A percentile compares a stretch with the other conserved stretches of the same genome.
phyloP scores from a whole-genome alignment of 2,888 invertebrate species.

The Andrena praecox region DNA sequence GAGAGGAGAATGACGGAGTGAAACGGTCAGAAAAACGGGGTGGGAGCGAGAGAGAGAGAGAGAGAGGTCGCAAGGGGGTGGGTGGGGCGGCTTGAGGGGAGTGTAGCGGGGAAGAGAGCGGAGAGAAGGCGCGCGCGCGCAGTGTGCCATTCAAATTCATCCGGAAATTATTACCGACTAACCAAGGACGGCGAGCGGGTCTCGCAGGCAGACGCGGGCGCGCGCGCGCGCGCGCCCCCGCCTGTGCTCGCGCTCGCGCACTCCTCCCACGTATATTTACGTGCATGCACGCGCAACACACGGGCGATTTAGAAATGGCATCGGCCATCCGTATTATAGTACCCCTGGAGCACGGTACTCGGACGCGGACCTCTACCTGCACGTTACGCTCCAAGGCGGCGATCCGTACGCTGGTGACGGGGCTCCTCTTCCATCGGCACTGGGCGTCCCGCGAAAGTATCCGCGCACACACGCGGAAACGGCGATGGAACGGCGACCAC shows the following conservation, averaged over 20 bases:
- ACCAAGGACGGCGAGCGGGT: constrained; percentile 76
- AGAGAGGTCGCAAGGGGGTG: neutral
- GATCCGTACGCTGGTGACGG: neutral
- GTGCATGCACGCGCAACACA: constrained; percentile 16
- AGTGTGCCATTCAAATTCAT: constrained; percentile 80
- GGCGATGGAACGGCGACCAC: neutral
- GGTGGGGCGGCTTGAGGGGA: neutral
- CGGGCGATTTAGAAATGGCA: constrained; percentile 40
- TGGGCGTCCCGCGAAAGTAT: constrained; percentile 18
- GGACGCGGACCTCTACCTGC: neutral
- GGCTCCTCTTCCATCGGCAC: neutral
- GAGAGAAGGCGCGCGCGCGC: constrained; percentile 61
- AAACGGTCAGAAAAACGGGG: constrained; percentile 36
- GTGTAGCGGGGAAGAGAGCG: neutral
- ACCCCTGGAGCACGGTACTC: constrained; percentile 16
- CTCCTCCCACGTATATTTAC: constrained; percentile 4
- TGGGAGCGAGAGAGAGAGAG: constrained; percentile 2
- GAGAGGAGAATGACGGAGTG: constrained; percentile 9
- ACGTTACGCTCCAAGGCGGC: neutral
- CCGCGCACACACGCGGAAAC: constrained; percentile 41
- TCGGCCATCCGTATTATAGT: constrained; percentile 6
- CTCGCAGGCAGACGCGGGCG: constrained; percentile 38
- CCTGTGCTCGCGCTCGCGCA: neutral
- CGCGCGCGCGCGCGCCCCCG: constrained; percentile 20
- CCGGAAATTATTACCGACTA: constrained; percentile 78